phyloP scores from a whole-genome alignment of 2,113 vertebrate species.

The Siphamia tubifer region DNA sequence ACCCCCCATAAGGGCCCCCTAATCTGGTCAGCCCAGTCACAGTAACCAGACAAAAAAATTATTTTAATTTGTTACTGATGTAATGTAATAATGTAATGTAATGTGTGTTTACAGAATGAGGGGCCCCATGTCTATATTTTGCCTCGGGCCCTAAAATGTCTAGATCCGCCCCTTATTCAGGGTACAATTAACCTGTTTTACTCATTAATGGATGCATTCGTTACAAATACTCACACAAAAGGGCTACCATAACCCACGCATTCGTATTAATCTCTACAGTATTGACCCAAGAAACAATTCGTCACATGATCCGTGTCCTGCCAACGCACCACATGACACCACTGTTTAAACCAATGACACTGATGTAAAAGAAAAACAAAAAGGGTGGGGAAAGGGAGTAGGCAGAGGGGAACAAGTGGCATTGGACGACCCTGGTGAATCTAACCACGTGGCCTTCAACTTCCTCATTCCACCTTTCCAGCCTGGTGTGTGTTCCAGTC shows the following conservation, averaged over 20 bases:
- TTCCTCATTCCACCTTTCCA: conserved; percentile 71
- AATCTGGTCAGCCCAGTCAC: no score
- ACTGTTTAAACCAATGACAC: neutral
- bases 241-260: conserved; percentile 19
- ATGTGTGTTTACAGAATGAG: no score
- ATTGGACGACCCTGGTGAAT: conserved; percentile 67
- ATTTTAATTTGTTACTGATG: no score
- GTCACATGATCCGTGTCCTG: neutral
- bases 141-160: no score
- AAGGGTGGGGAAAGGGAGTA: neutral
- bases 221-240: neutral
- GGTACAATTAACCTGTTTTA: conserved; percentile 24
- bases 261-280: neutral
- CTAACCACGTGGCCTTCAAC: conserved; percentile 73
- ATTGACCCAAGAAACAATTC: neutral
- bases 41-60: no score
- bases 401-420: conserved; percentile 35
- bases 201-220: conserved; percentile 6
- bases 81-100: no score
- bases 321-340: neutral
- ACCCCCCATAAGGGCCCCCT: no score
- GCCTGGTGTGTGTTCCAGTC: conserved; percentile 71
- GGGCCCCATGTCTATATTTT: no score
- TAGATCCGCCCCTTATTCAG: no score
- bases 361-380: neutral